Evolutionary conservation across 2,113 vertebrate species (phyloP), one percentile per base, ranked within the genome.

Genomic region (Halcyon senegalensis): DNA sequence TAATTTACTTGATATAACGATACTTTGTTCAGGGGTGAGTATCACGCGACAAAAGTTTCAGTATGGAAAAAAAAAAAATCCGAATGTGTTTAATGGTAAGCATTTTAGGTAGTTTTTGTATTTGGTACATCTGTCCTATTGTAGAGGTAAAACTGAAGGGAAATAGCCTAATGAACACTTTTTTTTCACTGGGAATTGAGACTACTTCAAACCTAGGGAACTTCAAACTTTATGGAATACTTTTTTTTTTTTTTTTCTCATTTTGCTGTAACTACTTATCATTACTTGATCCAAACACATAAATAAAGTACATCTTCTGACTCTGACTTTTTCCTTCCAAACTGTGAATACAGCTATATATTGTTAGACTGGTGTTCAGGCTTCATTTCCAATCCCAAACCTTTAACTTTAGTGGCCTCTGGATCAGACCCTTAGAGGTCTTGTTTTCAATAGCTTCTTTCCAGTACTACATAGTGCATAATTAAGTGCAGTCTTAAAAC

Each of bases 401-500:
- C 25, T 50, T 41, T 85, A 68, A 60, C n/a, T 89, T 79, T 33
- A 74, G 48, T 16, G n/a, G 20, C 16, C 64, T 76, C 77, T 63
- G 43, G 63, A 94, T 68, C 62, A 87, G 35, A 87, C 14, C 43
- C 58, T 83, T 53, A 20, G 81, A 93, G 46, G 77, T 11, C 41
- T 80, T 90, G 6, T 35, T 93, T 95, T 76, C 66, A 74, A 37
- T 37, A 85, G 56, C 15, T 17, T 73, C 15, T 66, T 79, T 60
- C 48, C 62, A 68, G 27, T 69, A 79, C 69, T 44, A 66, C 30
- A 33, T 62, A 53, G 9, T 31, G 17, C 21, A 74, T 94, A 70
- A 93, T 93, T 90, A 92, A 87, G 30, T 76, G 12, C 10, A 63
- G 48, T 53, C 51, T 79, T 79, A 84, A 92, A 95, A 93, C 17